phyloP scores from a whole-genome alignment of 2,888 invertebrate genomes.

The Clunio marinus region DNA sequence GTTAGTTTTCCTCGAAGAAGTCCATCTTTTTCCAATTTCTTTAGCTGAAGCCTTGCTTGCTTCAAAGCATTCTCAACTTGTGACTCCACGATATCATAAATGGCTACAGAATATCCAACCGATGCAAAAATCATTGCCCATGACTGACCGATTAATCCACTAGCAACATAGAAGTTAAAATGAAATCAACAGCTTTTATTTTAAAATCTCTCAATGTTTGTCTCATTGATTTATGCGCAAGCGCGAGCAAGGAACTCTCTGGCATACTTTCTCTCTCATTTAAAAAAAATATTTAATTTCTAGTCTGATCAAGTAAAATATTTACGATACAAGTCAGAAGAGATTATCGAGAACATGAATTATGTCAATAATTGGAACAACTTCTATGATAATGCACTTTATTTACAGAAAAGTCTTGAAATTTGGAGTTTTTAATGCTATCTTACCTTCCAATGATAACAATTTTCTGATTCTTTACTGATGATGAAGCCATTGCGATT shows the following conservation, averaged over 20 bases:
- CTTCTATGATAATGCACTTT: not conserved
- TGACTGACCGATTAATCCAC: conserved; percentile 91
- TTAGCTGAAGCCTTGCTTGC: conserved; percentile 69
- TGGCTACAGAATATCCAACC: conserved; percentile 79
- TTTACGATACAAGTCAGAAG: too few species aligned
- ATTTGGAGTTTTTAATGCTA: not conserved
- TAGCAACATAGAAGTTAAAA: conserved; percentile 49
- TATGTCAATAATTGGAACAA: not conserved
- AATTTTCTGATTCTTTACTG: conserved; percentile 22
- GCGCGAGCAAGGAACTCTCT: not conserved
- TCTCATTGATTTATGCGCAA: not conserved
- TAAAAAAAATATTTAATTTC: not conserved
- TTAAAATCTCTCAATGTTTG: too few species aligned
- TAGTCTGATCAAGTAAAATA: not conserved
- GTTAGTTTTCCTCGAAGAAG: conserved; percentile 71
- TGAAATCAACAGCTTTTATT: not conserved
- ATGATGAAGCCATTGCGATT: not conserved
- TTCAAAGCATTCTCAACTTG: conserved; percentile 70
- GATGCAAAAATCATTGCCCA: conserved; percentile 97
- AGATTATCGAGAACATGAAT: too few species aligned
- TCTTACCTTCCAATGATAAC: conserved; percentile 32
- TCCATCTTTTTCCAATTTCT: conserved; percentile 64
- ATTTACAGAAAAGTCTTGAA: not conserved
- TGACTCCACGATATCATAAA: conserved; percentile 77
- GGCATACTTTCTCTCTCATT: not conserved